phyloP scores from a whole-genome alignment of 2,888 invertebrate species.

The Eilema caniola region DNA sequence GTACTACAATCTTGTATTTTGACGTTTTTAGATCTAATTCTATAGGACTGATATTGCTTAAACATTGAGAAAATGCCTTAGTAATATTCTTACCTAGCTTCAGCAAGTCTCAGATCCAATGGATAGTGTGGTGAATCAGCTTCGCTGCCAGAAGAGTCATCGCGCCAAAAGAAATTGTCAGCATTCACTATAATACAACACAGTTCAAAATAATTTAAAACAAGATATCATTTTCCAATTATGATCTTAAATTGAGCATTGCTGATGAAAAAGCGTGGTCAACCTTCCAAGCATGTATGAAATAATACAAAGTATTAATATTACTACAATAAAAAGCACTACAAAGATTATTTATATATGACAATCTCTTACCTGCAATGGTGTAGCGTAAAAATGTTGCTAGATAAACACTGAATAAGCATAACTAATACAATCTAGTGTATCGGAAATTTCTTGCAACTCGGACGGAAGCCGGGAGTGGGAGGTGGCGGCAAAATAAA shows the following conservation, averaged over 20 bases:
- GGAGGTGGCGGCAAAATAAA: constrained; percentile 74
- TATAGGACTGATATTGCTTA: too few species aligned
- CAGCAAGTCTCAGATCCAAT: constrained; percentile 80
- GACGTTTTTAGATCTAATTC: not conserved
- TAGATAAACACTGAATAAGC: constrained; percentile 64
- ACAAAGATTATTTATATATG: constrained; percentile 46
- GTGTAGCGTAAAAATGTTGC: constrained; percentile 62
- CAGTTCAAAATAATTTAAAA: not conserved
- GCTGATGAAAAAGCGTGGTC: constrained; percentile 23
- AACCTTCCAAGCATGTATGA: constrained; percentile 76
- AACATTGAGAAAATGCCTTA: not conserved
- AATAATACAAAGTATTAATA: constrained; percentile 57
- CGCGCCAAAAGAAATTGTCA: constrained; percentile 80
- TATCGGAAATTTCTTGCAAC: constrained; percentile 66
- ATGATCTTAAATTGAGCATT: not conserved
- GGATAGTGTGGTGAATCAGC: constrained; percentile 83
- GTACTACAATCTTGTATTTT: too few species aligned
- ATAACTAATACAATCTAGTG: constrained; percentile 61
- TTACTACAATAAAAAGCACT: constrained; percentile 58
- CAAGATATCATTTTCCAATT: not conserved
- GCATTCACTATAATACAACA: constrained; percentile 68
- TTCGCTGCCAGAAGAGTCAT: constrained; percentile 84
- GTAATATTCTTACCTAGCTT: constrained; percentile 72
- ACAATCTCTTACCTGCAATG: constrained; percentile 71
- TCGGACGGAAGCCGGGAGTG: constrained; percentile 63